A percentile compares a stretch with the other conserved stretches of the same genome.
These are phyloP conservation scores for Hydrophis major DNA, from an alignment of 2,797 vertebrate species.

Conservation along the genomic window DNA sequence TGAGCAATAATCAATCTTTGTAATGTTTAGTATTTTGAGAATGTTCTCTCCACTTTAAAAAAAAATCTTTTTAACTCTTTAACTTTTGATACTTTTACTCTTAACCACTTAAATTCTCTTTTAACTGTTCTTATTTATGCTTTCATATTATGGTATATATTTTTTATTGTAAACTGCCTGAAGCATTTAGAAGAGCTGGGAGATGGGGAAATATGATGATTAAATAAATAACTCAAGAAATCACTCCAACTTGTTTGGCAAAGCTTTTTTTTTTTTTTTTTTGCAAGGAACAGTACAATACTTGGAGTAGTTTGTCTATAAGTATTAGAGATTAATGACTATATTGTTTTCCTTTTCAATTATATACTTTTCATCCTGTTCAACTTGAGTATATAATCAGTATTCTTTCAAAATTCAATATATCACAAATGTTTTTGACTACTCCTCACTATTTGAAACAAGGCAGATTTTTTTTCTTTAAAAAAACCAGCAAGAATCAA, in stretches of 20 bases:
- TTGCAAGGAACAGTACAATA: background rate
- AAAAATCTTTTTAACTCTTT: background rate
- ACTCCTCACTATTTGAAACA: background rate
- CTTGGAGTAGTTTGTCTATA: background rate
- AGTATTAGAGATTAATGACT: background rate
- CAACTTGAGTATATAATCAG: background rate
- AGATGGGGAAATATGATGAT: background rate
- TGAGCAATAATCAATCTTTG: background rate
- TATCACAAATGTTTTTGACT: background rate
- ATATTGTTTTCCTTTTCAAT: background rate
- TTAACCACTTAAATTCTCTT: background rate
- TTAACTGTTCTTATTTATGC: background rate
- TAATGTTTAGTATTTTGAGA: background rate
- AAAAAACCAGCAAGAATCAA: background rate
- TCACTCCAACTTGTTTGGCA: background rate
- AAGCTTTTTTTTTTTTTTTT: background rate
- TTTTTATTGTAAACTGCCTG: background rate
- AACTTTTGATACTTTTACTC: background rate
- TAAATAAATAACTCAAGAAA: background rate
- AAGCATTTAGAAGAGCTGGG: background rate
- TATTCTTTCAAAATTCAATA: background rate
- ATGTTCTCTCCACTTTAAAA: background rate
- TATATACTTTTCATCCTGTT: background rate
- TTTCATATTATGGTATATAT: background rate
- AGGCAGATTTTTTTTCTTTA: background rate